Evolutionary conservation across 2,113 vertebrate species (phyloP).

Genomic region (Gavialis gangeticus): DNA sequence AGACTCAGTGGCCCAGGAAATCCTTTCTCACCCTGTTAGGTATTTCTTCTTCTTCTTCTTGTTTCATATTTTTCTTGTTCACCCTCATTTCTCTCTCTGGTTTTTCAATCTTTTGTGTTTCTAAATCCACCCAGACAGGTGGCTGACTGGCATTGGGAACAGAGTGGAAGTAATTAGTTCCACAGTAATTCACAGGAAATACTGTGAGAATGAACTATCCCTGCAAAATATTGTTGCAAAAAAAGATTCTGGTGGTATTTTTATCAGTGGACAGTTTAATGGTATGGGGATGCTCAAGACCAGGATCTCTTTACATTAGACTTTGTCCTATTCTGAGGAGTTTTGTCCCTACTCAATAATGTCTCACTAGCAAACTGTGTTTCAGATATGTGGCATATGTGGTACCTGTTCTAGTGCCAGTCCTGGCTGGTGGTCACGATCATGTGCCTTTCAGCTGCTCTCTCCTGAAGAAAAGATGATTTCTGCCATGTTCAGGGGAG

Average conservation of each 20-base stretch:
- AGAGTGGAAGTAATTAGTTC: background rate
- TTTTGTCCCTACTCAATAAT: background rate
- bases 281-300: background rate
- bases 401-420: background rate
- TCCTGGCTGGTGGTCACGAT: background rate
- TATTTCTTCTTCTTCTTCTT: background rate
- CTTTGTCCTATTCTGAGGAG: background rate
- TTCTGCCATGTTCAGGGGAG: conserved; percentile 42
- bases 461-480: conserved; percentile 8
- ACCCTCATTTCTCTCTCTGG: background rate
- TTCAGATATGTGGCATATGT: background rate
- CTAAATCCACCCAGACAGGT: fast-evolving
- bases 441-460: background rate
- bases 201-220: fast-evolving
- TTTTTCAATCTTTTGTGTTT: background rate
- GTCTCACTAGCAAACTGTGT: background rate
- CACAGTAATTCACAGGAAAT: background rate
- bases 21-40: fast-evolving
- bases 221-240: background rate
- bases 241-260: background rate
- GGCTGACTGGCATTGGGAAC: fast-evolving
- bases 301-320: background rate
- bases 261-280: fast-evolving
- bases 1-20: no score
- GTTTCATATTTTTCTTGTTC: background rate